These are phyloP conservation scores for Scaptomyza graminum DNA, from an alignment of 1,140 invertebrate genomes.

Conservation along the genomic window DNA sequence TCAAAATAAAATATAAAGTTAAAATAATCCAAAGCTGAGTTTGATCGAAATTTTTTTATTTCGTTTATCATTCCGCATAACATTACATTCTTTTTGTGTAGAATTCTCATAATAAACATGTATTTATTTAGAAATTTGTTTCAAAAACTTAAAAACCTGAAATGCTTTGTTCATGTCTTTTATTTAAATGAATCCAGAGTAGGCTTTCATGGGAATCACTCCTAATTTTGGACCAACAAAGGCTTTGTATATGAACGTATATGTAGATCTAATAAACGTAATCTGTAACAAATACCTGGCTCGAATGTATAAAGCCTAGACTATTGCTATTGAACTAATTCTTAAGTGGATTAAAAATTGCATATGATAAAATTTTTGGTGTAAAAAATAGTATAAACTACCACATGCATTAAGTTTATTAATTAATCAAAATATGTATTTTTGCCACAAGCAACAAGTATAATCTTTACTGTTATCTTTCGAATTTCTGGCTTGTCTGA, in stretches of 20 bases:
- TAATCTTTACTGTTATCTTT: background rate
- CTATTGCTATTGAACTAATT: slow-evolving; percentile 35
- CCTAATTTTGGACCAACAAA: background rate
- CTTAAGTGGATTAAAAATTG: slow-evolving; percentile 18
- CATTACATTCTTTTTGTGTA: slow-evolving; percentile 20
- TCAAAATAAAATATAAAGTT: slow-evolving; percentile 26
- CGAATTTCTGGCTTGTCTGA: background rate
- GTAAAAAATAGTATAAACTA: slow-evolving; percentile 7
- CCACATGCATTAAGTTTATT: background rate
- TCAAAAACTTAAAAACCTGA: background rate
- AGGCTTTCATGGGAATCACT: slow-evolving; percentile 11
- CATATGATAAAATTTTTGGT: slow-evolving; percentile 18
- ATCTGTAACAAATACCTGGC: slow-evolving; percentile 31
- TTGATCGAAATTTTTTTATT: slow-evolving; percentile 26
- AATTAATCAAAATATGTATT: background rate
- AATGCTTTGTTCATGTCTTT: background rate
- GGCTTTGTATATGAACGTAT: slow-evolving; percentile 24
- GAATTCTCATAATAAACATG: slow-evolving; percentile 23
- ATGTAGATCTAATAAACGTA: slow-evolving; percentile 23
- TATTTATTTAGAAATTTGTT: slow-evolving; percentile 26
- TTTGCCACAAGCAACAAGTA: slow-evolving; percentile 1
- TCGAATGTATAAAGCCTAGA: slow-evolving; percentile 14
- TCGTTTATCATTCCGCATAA: slow-evolving; percentile 27
- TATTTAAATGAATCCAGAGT: slow-evolving; percentile 1
- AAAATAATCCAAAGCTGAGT: slow-evolving; percentile 26